phyloP scores from a whole-genome alignment of 2,113 vertebrate species.

The Thalassarche chlororhynchos region DNA sequence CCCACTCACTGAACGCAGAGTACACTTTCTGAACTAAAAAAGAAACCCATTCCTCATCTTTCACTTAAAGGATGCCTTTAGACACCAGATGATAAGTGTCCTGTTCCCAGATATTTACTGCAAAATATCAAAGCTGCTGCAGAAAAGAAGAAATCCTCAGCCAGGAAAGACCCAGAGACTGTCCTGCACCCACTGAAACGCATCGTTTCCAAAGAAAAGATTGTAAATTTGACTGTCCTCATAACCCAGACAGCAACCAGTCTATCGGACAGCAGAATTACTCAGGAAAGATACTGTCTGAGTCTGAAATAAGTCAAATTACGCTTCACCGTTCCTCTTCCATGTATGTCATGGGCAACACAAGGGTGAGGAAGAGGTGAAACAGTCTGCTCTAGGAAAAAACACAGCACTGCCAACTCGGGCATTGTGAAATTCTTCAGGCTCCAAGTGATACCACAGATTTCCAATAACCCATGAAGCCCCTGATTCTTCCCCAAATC shows the following conservation, averaged over 20 bases:
- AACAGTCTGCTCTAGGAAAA: background rate
- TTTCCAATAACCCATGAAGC: background rate
- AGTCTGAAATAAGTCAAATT: background rate
- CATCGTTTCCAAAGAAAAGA: background rate
- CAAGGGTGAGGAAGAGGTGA: background rate
- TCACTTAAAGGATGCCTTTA: background rate
- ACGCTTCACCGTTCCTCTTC: background rate
- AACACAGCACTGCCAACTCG: background rate
- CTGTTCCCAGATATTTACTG: background rate
- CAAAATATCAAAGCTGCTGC: background rate
- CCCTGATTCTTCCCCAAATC: background rate
- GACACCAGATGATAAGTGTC: background rate
- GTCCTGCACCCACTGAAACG: background rate
- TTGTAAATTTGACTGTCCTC: background rate
- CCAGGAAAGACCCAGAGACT: background rate
- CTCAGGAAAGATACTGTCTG: background rate
- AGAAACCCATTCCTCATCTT: background rate
- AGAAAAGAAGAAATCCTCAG: background rate
- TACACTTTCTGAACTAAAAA: background rate
- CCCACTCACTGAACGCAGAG: background rate
- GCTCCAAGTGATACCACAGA: background rate
- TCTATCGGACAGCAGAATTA: background rate
- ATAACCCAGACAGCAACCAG: background rate
- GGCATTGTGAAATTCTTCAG: accelerated
- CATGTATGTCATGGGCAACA: background rate